Base-by-base conservation (phyloP, 1,140 invertebrate genomes). In the Rhopalosiphum maidis region DNA sequence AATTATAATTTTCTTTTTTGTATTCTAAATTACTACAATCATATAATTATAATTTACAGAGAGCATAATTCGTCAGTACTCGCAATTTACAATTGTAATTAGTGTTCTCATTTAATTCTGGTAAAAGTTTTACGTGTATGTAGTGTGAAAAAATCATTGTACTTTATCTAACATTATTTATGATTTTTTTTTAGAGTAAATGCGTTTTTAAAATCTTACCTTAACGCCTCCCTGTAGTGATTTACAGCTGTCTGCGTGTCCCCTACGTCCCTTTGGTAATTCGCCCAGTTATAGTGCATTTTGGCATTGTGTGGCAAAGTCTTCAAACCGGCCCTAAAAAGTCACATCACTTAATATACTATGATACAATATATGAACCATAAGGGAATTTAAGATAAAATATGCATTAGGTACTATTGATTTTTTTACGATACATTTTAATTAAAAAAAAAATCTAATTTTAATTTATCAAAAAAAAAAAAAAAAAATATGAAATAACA, bases 271-370 rank as follows among this genome's bases (percentile, higher is more conserved):
- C 97, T 96, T 91, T 98, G 96, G 95, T 98, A 97, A 96, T 99
- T 99, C 41, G 97, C 98, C 95, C 97, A 98, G 95, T 98, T 98
- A 96, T 98, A 99, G 95, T 98, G 98, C 95, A 98, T 97, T 95
- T 99, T 98, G 46, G 98, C 98, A 95, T 98, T 99, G 95, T 97
- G 96, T 1, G 98, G 98, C 41, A 98, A 95, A 7, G 97, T 96
- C 94, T 96, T 96, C 54, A 98, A 95, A 35, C 98, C 98, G 22
- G 98, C 97, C 95, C 98, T 98, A 96, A 89, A 96, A 96, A 94
- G 93, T 93, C 94, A 82, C 7, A 94, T 51, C 30, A 21, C 82
- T 55, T 43, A 30, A 55, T 55, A 41, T 86, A 85, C 23, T 46
- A 54, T 7, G 9, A 89, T 55, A 25, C 25, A 55, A 54, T 89